Conservation (phyloP, 1,140 invertebrate genomes). For the Solenopsis invicta region DNA sequence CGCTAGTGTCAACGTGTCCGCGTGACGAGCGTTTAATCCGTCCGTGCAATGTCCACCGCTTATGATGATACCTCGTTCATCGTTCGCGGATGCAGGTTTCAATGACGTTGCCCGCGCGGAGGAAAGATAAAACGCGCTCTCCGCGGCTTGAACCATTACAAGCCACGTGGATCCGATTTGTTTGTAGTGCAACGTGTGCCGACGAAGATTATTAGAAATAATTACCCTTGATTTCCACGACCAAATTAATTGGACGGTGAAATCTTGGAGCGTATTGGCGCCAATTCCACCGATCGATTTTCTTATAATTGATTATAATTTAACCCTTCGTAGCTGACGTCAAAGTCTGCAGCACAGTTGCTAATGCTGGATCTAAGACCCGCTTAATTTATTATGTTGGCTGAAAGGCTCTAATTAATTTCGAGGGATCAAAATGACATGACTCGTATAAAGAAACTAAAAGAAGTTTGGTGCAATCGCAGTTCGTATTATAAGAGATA, state of each 20-base stretch:
- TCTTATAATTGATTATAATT: not conserved
- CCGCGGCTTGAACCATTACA: too few species aligned
- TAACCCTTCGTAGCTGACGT: too few species aligned
- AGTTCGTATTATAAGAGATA: too few species aligned
- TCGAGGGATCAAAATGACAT: too few species aligned
- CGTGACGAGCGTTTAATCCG: constrained; percentile 48
- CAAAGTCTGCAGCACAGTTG: too few species aligned
- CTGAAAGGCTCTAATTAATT: too few species aligned
- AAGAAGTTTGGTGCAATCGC: too few species aligned
- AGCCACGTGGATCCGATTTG: too few species aligned
- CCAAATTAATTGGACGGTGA: constrained; percentile 3
- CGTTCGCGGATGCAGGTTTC: constrained; percentile 4
- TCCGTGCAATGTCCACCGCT: constrained; percentile 3
- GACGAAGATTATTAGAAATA: not conserved
- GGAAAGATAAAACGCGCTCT: not conserved
- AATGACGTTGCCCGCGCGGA: not conserved
- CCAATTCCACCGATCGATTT: not conserved
- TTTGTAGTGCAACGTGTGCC: not conserved
- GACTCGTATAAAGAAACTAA: too few species aligned
- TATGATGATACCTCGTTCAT: not conserved
- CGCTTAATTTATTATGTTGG: too few species aligned
- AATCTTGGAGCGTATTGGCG: not conserved
- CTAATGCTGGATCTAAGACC: too few species aligned
- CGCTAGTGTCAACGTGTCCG: constrained; percentile 66
- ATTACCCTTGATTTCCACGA: not conserved